These are phyloP conservation scores for Semnornis frantzii DNA, from an alignment of 2,113 vertebrate genomes.

Conservation along the genomic window DNA sequence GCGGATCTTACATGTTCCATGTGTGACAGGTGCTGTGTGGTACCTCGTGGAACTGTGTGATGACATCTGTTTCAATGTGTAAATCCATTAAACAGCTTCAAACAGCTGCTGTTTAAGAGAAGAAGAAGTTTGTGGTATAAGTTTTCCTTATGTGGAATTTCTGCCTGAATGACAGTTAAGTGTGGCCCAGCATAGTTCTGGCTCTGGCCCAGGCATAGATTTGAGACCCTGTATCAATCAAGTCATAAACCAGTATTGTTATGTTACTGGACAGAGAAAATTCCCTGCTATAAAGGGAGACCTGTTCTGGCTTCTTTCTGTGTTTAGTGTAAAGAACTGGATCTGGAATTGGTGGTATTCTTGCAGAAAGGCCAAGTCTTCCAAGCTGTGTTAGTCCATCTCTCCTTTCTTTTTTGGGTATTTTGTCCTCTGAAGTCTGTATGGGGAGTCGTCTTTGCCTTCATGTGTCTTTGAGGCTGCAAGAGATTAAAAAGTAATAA, in stretches of 20 bases:
- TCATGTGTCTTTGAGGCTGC: background rate
- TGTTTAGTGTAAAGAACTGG: background rate
- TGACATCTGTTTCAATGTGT: constrained; percentile 41
- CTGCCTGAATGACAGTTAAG: background rate
- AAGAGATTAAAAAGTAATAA: constrained; percentile 1
- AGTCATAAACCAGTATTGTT: background rate
- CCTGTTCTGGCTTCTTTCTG: background rate
- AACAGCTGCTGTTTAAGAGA: constrained; percentile 29
- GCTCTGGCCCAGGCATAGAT: background rate
- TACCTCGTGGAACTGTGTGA: background rate
- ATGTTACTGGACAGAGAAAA: background rate
- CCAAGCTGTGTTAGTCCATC: background rate
- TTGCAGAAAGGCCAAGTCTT: background rate
- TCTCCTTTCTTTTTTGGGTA: background rate
- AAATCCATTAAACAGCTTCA: constrained; percentile 28
- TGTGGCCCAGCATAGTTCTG: background rate
- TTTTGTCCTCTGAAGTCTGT: background rate
- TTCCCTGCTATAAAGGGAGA: background rate
- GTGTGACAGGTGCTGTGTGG: constrained; percentile 34
- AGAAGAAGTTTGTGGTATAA: background rate
- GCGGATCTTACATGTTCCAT: background rate
- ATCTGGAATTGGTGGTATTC: background rate
- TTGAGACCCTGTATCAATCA: background rate
- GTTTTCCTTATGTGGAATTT: constrained; percentile 5
- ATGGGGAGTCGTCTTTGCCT: background rate